These are phyloP conservation scores for Esox niger DNA, from an alignment of 2,113 vertebrate genomes.

Conservation along the genomic window DNA sequence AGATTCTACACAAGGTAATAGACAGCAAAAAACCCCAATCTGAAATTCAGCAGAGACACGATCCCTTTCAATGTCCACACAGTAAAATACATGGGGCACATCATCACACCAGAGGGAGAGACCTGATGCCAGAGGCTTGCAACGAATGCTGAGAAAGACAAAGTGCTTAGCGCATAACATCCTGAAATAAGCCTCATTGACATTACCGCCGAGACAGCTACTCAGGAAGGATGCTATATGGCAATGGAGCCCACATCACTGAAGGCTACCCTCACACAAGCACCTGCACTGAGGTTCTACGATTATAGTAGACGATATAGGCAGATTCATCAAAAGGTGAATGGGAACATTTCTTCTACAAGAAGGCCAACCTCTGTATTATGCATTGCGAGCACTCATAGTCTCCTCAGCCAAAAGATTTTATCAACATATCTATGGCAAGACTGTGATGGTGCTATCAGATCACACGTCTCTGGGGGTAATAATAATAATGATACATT, in stretches of 20 bases:
- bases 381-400: slow-evolving; percentile 24
- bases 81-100: slow-evolving; percentile 17
- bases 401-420: slow-evolving; percentile 19
- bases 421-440: slow-evolving; percentile 29
- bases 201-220: slow-evolving; percentile 4
- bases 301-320: slow-evolving; percentile 19
- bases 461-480: slow-evolving; percentile 35
- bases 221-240: slow-evolving; percentile 18
- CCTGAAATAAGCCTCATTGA: not conserved
- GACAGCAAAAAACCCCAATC: slow-evolving; percentile 38
- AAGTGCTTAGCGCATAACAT: slow-evolving; percentile 6
- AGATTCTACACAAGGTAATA: slow-evolving; percentile 47
- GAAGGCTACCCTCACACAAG: slow-evolving; percentile 13
- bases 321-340: slow-evolving; percentile 29
- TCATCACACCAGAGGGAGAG: slow-evolving; percentile 9
- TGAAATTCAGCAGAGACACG: slow-evolving; percentile 47
- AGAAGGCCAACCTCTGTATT: slow-evolving; percentile 13
- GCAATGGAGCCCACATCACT: slow-evolving; percentile 23
- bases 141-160: slow-evolving; percentile 8
- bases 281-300: slow-evolving; percentile 22
- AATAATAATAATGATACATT: no score
- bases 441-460: slow-evolving; percentile 12
- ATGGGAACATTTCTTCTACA: slow-evolving; percentile 30
- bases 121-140: not conserved
- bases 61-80: slow-evolving; percentile 24